A percentile compares a stretch with the other conserved stretches of the same genome.
Evolutionary conservation across 23 tunicate species (phyloP).

Genomic region (Oikopleura vanhoeffeni): DNA sequence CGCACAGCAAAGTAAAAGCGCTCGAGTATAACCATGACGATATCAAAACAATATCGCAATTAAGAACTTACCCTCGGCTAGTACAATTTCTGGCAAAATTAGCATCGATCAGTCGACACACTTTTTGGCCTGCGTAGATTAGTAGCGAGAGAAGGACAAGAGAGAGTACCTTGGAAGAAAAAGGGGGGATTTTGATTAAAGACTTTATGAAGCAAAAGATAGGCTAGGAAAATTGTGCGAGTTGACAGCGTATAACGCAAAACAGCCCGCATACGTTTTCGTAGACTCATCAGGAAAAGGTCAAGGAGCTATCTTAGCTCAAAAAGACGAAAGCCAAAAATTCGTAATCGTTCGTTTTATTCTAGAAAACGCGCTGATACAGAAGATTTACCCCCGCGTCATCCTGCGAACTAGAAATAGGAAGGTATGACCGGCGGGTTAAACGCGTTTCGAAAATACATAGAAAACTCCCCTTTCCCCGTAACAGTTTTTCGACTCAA

Average conservation of each 20-base stretch:
- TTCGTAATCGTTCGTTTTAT: not conserved
- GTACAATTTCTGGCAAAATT: not conserved
- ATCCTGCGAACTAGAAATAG: not conserved
- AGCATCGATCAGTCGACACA: not conserved
- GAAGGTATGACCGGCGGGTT: conserved; percentile 4
- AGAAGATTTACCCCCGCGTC: not conserved
- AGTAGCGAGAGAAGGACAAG: no score
- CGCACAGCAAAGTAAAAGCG: not conserved
- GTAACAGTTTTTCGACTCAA: not conserved
- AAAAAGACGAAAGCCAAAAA: not conserved
- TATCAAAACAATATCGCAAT: not conserved
- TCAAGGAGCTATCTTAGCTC: not conserved
- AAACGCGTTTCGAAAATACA: not conserved
- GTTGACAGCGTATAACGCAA: not conserved
- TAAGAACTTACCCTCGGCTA: not conserved
- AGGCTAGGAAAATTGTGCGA: not conserved
- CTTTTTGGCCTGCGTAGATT: not conserved
- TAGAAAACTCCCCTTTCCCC: not conserved
- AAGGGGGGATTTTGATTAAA: not conserved
- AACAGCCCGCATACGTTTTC: not conserved
- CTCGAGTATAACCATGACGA: not conserved
- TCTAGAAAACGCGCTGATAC: not conserved
- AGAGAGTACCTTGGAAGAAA: not conserved
- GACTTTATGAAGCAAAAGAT: not conserved
- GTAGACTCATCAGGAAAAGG: not conserved